Conservation (phyloP, 2,797 vertebrate genomes). For the Morus bassanus region DNA sequence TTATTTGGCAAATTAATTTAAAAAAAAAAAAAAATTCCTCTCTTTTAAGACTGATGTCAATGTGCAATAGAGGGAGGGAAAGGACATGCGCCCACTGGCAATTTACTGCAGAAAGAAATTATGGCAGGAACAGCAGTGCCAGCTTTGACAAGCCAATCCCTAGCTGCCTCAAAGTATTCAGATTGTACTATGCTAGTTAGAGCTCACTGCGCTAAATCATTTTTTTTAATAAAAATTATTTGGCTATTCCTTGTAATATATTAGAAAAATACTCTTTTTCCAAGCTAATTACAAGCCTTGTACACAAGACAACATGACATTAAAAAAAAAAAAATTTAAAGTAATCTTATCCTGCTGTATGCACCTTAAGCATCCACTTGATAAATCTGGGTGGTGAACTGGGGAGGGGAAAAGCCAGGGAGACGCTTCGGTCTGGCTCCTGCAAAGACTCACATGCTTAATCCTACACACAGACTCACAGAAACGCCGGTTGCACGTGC, state of each 20-base stretch:
- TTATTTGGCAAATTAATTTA: slow-evolving; percentile 64
- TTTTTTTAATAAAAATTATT: slow-evolving; percentile 76
- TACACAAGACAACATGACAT: slow-evolving; percentile 72
- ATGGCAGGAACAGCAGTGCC: slow-evolving; percentile 70
- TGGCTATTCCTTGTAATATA: slow-evolving; percentile 79
- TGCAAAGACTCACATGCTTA: slow-evolving; percentile 10
- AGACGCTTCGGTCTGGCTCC: slow-evolving; percentile 55
- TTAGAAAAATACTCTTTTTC: slow-evolving; percentile 83
- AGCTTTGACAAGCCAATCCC: slow-evolving; percentile 67
- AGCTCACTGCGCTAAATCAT: slow-evolving; percentile 69
- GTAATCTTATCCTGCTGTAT: slow-evolving; percentile 53
- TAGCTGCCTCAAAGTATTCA: slow-evolving; percentile 71
- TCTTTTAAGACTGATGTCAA: slow-evolving; percentile 77
- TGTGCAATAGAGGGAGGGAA: slow-evolving; percentile 72
- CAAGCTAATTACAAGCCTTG: slow-evolving; percentile 78
- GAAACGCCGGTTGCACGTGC: background rate
- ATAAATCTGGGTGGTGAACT: slow-evolving; percentile 60
- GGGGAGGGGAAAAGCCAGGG: slow-evolving; percentile 55
- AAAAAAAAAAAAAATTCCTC: slow-evolving; percentile 49
- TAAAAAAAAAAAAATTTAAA: slow-evolving; percentile 22
- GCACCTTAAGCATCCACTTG: slow-evolving; percentile 61
- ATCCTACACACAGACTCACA: background rate
- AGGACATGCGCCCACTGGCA: slow-evolving; percentile 67
- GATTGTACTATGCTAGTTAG: slow-evolving; percentile 92
- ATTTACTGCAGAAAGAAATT: slow-evolving; percentile 67